Conservation (phyloP, 2,797 vertebrate genomes). For the Euthynnus affinis region DNA sequence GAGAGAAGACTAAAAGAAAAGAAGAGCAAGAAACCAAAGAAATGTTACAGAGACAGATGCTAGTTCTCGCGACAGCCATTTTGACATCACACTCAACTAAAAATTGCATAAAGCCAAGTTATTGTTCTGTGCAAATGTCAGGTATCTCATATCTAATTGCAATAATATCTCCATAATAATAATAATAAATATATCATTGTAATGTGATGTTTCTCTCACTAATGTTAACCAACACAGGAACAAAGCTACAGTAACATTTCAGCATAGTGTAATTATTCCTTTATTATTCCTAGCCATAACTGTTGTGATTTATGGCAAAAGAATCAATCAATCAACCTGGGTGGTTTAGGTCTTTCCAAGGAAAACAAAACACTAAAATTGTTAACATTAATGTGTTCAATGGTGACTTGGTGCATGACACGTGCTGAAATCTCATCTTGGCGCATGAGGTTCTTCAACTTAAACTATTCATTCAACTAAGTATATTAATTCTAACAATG, state of each 20-base stretch:
- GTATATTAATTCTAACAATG: background rate
- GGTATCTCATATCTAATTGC: background rate
- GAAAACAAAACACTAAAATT: too few relatives aligned
- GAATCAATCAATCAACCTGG: too few relatives aligned
- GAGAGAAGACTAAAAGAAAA: slow-evolving; percentile 17
- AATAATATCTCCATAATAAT: too few relatives aligned
- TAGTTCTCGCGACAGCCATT: slow-evolving; percentile 15
- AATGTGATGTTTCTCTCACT: background rate
- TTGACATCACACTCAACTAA: slow-evolving; percentile 1
- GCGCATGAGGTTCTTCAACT: background rate
- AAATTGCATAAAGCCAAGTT: slow-evolving; percentile 5
- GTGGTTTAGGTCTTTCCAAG: background rate
- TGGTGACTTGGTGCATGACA: background rate
- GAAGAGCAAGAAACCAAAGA: background rate
- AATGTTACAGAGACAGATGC: background rate
- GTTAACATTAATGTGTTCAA: background rate
- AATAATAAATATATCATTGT: background rate
- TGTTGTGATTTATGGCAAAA: background rate
- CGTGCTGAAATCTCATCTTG: background rate
- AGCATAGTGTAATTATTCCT: background rate
- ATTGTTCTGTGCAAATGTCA: slow-evolving; percentile 1
- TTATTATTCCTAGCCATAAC: background rate
- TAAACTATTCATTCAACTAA: background rate
- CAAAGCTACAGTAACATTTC: background rate
- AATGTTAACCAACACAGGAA: background rate